Percentiles rank a stretch among this genome's conserved stretches.
Evolutionary conservation across 2,888 invertebrate genomes (phyloP).

Genomic region (Athetis lepigone): DNA sequence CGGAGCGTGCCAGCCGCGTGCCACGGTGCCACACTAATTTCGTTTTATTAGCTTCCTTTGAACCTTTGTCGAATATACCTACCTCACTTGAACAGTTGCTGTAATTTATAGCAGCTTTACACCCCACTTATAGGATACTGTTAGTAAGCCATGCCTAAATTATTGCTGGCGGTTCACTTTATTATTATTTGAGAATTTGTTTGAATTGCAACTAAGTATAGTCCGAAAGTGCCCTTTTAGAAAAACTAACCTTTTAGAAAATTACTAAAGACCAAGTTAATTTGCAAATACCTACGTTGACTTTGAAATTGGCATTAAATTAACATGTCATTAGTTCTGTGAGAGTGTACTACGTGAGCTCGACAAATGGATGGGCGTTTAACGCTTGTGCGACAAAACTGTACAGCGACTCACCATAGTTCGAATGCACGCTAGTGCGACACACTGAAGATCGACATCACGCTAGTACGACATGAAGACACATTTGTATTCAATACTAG

Average conservation of each 20-base stretch:
- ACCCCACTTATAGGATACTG: conserved; percentile 47
- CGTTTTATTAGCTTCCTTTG: conserved; percentile 68
- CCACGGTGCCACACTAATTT: conserved; percentile 70
- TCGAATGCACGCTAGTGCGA: too few species aligned
- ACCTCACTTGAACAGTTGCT: conserved; percentile 36
- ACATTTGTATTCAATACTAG: too few species aligned
- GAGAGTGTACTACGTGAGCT: too few species aligned
- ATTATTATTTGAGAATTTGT: conserved; percentile 16
- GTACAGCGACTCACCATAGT: too few species aligned
- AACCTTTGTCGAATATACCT: conserved; percentile 44
- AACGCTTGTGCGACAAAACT: too few species aligned
- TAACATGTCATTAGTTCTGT: too few species aligned
- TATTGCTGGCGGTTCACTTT: conserved; percentile 24
- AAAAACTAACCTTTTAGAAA: not conserved
- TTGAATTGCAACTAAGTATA: not conserved
- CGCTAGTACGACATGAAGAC: too few species aligned
- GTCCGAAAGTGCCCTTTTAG: not conserved
- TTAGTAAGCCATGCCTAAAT: conserved; percentile 35
- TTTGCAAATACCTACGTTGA: too few species aligned
- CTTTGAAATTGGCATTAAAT: too few species aligned
- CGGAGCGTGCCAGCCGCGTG: conserved; percentile 84
- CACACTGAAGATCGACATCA: too few species aligned
- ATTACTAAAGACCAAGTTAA: not conserved
- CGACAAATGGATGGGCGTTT: too few species aligned
- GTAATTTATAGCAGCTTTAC: conserved; percentile 46